These are phyloP conservation scores for Epirrita christyi DNA, from an alignment of 2,888 invertebrate genomes.

Conservation along the genomic window DNA sequence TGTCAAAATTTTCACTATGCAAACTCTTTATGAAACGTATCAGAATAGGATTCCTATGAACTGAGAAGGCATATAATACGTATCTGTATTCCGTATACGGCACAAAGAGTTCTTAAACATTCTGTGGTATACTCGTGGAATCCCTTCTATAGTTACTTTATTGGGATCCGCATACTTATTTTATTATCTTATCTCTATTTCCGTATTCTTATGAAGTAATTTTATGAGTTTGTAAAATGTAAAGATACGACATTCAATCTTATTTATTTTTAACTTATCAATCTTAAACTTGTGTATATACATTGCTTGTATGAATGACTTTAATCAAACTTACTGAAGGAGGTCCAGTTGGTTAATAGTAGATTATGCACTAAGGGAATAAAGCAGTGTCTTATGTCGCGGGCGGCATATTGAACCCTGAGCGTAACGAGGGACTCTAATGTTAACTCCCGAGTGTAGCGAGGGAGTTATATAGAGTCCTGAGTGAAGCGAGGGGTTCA, in stretches of 20 bases:
- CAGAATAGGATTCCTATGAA: not conserved
- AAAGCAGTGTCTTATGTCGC: too few relatives aligned
- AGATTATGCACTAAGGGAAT: too few relatives aligned
- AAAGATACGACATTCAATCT: too few relatives aligned
- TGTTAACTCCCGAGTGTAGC: too few relatives aligned
- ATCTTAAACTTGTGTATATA: not conserved
- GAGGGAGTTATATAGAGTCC: too few relatives aligned
- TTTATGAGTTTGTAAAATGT: conserved; percentile 18
- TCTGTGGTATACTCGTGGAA: conserved; percentile 45
- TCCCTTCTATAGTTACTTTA: conserved; percentile 34
- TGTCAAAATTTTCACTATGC: too few relatives aligned
- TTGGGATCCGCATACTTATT: conserved; percentile 12
- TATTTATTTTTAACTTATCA: too few relatives aligned
- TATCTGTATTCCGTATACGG: conserved; percentile 51
- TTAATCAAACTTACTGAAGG: not conserved
- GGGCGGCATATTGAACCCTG: too few relatives aligned
- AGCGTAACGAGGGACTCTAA: too few relatives aligned
- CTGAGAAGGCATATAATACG: conserved; percentile 19
- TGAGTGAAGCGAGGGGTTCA: too few relatives aligned
- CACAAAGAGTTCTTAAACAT: conserved; percentile 47
- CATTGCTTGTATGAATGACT: too few relatives aligned
- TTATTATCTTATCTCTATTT: conserved; percentile 41
- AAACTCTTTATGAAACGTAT: not conserved
- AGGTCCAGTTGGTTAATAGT: too few relatives aligned
- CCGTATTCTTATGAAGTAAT: conserved; percentile 26